Conservation (phyloP, 1,140 invertebrate genomes). For the Drosophila cardini region DNA sequence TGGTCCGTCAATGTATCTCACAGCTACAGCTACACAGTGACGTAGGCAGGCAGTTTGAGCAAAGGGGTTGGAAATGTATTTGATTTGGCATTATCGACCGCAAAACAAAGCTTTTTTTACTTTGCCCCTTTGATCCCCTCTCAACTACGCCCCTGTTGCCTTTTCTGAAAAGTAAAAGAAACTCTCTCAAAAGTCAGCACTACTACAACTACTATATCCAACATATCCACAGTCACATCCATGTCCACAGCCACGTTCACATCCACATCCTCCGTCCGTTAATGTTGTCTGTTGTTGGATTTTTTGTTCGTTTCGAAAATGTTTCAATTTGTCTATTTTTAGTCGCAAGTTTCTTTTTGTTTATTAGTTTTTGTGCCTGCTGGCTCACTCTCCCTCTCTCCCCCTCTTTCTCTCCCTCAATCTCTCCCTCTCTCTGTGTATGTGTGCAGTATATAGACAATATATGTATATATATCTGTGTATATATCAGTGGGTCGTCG, state of each 20-base stretch:
- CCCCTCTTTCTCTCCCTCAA: too few species aligned
- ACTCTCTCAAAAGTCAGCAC: slow-evolving; percentile 56
- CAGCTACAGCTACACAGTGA: slow-evolving; percentile 32
- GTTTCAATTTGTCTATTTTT: slow-evolving; percentile 83
- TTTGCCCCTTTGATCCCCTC: too few species aligned
- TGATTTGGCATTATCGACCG: too few species aligned
- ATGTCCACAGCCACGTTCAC: slow-evolving; percentile 32
- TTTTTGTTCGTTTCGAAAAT: slow-evolving; percentile 80
- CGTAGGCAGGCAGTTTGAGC: too few species aligned
- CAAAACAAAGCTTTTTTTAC: too few species aligned
- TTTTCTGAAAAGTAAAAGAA: slow-evolving; percentile 53
- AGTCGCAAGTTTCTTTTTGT: slow-evolving; percentile 81
- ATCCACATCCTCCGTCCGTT: slow-evolving; percentile 36
- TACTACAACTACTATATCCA: slow-evolving; percentile 20
- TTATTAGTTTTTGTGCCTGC: slow-evolving; percentile 73
- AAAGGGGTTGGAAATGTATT: too few species aligned
- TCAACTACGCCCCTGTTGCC: slow-evolving; percentile 5
- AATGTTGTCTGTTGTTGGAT: slow-evolving; percentile 62
- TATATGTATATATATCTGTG: slow-evolving; percentile 50
- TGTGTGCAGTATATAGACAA: slow-evolving; percentile 32
- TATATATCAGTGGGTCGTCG: slow-evolving; percentile 68
- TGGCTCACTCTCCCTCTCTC: slow-evolving; percentile 21
- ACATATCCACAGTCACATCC: slow-evolving; percentile 36
- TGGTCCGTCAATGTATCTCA: slow-evolving; percentile 57
- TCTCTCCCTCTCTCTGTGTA: slow-evolving; percentile 15